Evolutionary conservation across 1,140 invertebrate genomes (phyloP).

Genomic region (Parasteatoda tepidariorum): DNA sequence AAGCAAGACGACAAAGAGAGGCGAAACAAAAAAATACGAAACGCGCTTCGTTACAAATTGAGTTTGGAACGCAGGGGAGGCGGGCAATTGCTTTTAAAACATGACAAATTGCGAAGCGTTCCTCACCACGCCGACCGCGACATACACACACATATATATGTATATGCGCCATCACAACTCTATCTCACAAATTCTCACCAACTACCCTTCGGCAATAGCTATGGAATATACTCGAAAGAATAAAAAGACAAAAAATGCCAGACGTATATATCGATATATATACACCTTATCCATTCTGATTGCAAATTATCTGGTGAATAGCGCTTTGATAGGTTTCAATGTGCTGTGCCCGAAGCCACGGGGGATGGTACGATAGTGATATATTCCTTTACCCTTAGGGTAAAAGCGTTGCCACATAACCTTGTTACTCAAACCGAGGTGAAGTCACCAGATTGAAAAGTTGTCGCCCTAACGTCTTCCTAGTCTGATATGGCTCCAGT

Average conservation of each 20-base stretch:
- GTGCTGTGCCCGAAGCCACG: conserved; percentile 17
- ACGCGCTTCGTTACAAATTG: conserved; percentile 56
- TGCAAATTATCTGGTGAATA: conserved; percentile 56
- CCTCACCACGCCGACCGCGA: conserved; percentile 1
- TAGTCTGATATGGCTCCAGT: background rate
- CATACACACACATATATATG: background rate
- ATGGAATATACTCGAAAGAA: conserved; percentile 17
- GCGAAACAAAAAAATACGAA: conserved; percentile 34
- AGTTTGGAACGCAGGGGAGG: conserved; percentile 34
- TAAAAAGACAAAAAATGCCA: background rate
- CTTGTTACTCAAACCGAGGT: conserved; percentile 30
- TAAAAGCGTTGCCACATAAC: conserved; percentile 40
- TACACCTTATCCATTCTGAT: conserved; percentile 39
- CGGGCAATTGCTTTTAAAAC: conserved; percentile 56
- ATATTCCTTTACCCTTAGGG: conserved; percentile 35
- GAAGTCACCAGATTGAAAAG: conserved; percentile 48
- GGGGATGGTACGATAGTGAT: conserved; percentile 31
- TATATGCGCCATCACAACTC: conserved; percentile 26
- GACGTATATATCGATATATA: background rate
- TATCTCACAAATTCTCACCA: background rate
- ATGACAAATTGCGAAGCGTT: conserved; percentile 54
- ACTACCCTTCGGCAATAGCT: background rate
- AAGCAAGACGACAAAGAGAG: no score
- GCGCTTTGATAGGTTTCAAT: conserved; percentile 58
- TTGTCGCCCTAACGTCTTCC: conserved; percentile 48